Percentiles rank a stretch among this genome's conserved stretches.
Evolutionary conservation across 1,140 invertebrate genomes (phyloP).

Genomic region (Ceratina australensis): DNA sequence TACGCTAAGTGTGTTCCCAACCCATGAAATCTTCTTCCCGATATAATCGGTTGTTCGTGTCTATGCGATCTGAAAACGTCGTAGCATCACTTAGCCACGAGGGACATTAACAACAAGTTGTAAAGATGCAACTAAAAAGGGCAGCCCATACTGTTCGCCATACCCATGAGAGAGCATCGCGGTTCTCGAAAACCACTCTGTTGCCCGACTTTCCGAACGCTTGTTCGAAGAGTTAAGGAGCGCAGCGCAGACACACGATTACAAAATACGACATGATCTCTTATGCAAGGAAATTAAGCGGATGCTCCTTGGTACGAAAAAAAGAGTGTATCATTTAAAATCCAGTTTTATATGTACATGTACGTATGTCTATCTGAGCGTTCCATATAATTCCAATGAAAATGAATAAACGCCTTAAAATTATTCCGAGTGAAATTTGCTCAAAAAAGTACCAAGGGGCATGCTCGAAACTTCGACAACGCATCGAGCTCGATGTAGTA

Average conservation of each 20-base stretch:
- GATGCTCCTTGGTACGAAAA: slow-evolving; percentile 42
- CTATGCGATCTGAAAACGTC: slow-evolving; percentile 45
- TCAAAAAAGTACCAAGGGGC: slow-evolving; percentile 39
- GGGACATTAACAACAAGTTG: slow-evolving; percentile 46
- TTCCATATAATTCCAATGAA: slow-evolving; percentile 1
- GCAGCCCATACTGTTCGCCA: slow-evolving; percentile 54
- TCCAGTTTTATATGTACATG: slow-evolving; percentile 11
- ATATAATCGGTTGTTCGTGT: slow-evolving; percentile 30
- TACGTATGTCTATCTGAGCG: background rate
- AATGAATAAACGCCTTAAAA: slow-evolving; percentile 4
- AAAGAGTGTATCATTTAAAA: slow-evolving; percentile 42
- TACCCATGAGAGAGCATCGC: slow-evolving; percentile 60
- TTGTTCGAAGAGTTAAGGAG: slow-evolving; percentile 45
- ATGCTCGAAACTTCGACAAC: slow-evolving; percentile 54
- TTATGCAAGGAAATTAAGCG: slow-evolving; percentile 43
- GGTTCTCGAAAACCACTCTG: slow-evolving; percentile 49
- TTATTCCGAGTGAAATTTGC: slow-evolving; percentile 17
- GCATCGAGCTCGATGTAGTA: slow-evolving; percentile 57
- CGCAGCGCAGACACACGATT: slow-evolving; percentile 47
- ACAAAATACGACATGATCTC: slow-evolving; percentile 53
- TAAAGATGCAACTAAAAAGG: slow-evolving; percentile 43
- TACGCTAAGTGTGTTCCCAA: slow-evolving; percentile 48
- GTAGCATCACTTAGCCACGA: slow-evolving; percentile 36
- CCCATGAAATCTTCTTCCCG: slow-evolving; percentile 39
- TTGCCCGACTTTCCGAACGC: slow-evolving; percentile 24